These are phyloP conservation scores for Pachyuromys duprasi DNA, from an alignment of 2,797 vertebrate genomes.

Conservation along the genomic window DNA sequence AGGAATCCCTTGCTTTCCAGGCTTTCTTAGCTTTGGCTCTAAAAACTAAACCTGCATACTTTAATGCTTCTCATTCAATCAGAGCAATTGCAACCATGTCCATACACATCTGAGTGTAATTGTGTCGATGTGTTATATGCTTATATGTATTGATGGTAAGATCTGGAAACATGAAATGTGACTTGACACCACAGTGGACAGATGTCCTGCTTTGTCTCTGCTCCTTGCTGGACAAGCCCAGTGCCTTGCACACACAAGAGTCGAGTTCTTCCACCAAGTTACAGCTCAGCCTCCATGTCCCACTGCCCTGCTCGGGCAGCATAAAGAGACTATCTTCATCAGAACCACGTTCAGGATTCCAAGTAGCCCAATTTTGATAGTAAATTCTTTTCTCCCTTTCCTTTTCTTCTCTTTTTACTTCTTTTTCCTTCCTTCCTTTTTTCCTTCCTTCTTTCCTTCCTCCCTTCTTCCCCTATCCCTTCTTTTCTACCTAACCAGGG, in stretches of 20 bases:
- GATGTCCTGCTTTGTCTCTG: background rate
- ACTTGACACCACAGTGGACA: background rate
- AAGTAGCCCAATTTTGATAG: background rate
- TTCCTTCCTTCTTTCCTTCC: background rate
- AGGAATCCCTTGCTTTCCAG: constrained; percentile 27
- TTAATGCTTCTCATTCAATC: constrained; percentile 18
- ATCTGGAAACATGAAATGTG: constrained; percentile 45
- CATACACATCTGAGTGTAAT: background rate
- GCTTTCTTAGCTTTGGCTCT: constrained; percentile 34
- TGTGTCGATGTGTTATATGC: background rate
- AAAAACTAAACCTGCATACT: constrained; percentile 43
- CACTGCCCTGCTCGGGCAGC: background rate
- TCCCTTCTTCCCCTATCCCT: too few species aligned
- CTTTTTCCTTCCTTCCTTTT: rapidly evolving
- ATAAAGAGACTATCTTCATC: background rate
- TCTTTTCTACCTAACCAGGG: background rate
- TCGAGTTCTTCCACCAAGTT: background rate
- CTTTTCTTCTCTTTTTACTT: rapidly evolving
- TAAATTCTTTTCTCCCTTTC: background rate
- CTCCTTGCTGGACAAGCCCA: background rate
- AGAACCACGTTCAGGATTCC: background rate
- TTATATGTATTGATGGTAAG: background rate
- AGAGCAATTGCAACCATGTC: background rate
- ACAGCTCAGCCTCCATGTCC: background rate
- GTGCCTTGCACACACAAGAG: too few species aligned